Percentiles rank a stretch among this genome's conserved stretches.
These are phyloP conservation scores for Syrrhaptes paradoxus DNA, from an alignment of 2,113 vertebrate species.

Conservation along the genomic window DNA sequence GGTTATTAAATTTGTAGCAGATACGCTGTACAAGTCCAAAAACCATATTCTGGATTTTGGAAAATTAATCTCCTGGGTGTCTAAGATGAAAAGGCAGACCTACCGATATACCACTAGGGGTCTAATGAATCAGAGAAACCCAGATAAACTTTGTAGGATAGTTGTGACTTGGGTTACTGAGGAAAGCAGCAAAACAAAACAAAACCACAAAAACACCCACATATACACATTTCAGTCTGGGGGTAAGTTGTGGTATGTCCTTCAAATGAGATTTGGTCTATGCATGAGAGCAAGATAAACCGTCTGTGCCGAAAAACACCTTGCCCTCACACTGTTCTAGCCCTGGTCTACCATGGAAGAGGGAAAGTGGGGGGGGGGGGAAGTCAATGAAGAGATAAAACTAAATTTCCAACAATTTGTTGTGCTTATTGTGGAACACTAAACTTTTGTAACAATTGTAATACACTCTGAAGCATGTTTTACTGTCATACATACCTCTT, in stretches of 20 bases:
- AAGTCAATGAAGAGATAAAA: neutral
- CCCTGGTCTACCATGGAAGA: neutral
- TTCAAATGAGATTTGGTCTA: neutral
- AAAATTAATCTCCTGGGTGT: neutral
- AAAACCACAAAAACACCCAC: neutral
- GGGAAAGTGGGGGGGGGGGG: fast-evolving
- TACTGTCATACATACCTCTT: neutral
- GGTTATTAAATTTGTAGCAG: neutral
- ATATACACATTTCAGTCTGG: neutral
- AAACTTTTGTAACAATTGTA: neutral
- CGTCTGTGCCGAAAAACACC: neutral
- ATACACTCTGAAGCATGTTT: fast-evolving
- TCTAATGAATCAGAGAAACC: neutral
- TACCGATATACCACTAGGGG: neutral
- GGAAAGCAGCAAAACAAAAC: neutral
- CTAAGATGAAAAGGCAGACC: neutral
- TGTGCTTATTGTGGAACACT: neutral
- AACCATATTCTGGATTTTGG: neutral
- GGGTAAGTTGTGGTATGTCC: neutral
- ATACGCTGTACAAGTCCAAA: neutral
- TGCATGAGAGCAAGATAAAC: neutral
- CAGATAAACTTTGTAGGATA: neutral
- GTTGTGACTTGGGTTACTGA: neutral
- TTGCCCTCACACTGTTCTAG: neutral
- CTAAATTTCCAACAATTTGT: neutral